Evolutionary conservation across 1,140 invertebrate genomes (phyloP).

Genomic region (Homalodisca vitripennis): DNA sequence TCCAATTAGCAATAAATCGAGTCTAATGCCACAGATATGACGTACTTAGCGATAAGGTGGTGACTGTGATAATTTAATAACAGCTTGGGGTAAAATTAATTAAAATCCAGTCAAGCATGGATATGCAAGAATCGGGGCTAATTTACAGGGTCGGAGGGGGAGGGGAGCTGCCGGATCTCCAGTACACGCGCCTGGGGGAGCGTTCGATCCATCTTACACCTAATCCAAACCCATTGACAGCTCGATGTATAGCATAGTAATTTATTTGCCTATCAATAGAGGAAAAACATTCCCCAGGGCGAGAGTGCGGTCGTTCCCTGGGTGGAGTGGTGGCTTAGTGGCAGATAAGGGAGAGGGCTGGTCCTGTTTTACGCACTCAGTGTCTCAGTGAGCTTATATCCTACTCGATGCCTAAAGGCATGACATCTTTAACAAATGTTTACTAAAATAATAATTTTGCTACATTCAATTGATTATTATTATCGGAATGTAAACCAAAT

Average conservation of each 20-base stretch:
- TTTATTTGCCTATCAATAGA: slow-evolving; percentile 16
- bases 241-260: slow-evolving; percentile 12
- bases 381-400: too few species aligned
- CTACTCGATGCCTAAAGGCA: too few species aligned
- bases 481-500: too few species aligned
- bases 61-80: slow-evolving; percentile 1
- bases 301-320: too few species aligned
- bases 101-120: not conserved
- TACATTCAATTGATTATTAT: too few species aligned
- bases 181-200: too few species aligned
- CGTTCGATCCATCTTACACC: slow-evolving; percentile 8
- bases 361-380: too few species aligned
- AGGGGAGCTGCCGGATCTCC: not conserved
- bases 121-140: slow-evolving; percentile 5
- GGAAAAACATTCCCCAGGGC: slow-evolving; percentile 14
- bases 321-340: not conserved
- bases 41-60: too few species aligned
- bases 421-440: too few species aligned
- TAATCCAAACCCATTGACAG: slow-evolving; percentile 14
- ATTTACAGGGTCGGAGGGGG: not conserved
- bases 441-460: too few species aligned
- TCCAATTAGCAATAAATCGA: too few species aligned
- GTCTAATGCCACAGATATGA: too few species aligned
- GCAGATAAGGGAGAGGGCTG: slow-evolving; percentile 5
- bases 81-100: slow-evolving; percentile 4